These are phyloP conservation scores for Antennarius striatus DNA, from an alignment of 2,113 vertebrate genomes.

Conservation along the genomic window DNA sequence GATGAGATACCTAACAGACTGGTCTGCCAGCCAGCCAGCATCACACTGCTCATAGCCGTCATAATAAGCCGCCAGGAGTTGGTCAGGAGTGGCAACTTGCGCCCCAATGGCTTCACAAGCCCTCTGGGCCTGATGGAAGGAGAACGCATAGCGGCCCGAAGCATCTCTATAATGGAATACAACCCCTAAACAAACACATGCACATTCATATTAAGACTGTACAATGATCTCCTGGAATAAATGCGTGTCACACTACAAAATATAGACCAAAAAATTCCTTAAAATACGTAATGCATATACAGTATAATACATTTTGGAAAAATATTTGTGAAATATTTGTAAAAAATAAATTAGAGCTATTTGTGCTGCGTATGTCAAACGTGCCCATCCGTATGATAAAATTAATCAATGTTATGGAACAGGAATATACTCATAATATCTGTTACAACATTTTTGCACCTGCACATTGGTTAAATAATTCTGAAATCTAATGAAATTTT, in stretches of 20 bases:
- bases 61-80: conserved; percentile 89
- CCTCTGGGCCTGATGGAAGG: conserved; percentile 82
- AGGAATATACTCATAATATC: not conserved
- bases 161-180: conserved; percentile 95
- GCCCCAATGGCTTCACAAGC: conserved; percentile 87
- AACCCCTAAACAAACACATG: conserved; percentile 79
- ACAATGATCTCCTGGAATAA: too few relatives aligned
- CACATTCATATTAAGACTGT: not conserved
- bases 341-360: too few relatives aligned
- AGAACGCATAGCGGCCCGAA: conserved; percentile 86
- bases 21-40: conserved; percentile 94
- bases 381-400: not conserved
- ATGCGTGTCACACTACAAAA: too few relatives aligned
- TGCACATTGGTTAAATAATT: not conserved
- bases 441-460: not conserved
- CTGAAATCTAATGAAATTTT: not conserved
- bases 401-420: not conserved
- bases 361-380: not conserved
- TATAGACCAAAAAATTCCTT: too few relatives aligned
- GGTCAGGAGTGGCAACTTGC: conserved; percentile 87
- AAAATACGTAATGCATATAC: too few relatives aligned
- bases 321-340: too few relatives aligned
- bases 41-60: conserved; percentile 94
- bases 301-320: too few relatives aligned
- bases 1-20: conserved; percentile 87